Percentiles rank a stretch among this genome's conserved stretches.
Evolutionary conservation across 2,113 vertebrate genomes (phyloP).

Genomic region (Mesocricetus auratus): DNA sequence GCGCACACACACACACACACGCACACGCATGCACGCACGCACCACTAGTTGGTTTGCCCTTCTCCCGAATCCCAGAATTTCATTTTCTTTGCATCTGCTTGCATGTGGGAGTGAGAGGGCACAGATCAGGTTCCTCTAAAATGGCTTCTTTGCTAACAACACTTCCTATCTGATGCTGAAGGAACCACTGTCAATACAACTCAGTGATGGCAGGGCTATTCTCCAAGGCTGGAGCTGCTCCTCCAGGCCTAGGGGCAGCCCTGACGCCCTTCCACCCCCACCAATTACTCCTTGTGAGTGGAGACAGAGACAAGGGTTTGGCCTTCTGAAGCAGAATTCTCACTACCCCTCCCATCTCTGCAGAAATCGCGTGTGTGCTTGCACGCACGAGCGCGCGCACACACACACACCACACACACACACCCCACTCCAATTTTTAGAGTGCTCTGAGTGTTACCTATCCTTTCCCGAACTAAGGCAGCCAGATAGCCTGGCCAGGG

Average conservation of each 20-base stretch:
- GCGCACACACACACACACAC: background rate
- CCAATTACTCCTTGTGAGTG: background rate
- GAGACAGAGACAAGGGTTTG: background rate
- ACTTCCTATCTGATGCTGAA: constrained; percentile 70
- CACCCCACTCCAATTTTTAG: background rate
- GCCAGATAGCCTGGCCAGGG: constrained; percentile 71
- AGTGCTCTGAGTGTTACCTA: constrained; percentile 68
- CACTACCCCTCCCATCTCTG: background rate
- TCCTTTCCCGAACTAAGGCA: constrained; percentile 78
- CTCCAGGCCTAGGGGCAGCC: constrained; percentile 12
- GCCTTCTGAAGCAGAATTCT: constrained; percentile 21
- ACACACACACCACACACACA: background rate
- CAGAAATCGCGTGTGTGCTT: too few relatives aligned
- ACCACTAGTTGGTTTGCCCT: background rate
- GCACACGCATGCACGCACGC: background rate
- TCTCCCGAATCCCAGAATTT: background rate
- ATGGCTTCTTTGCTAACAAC: constrained; percentile 66
- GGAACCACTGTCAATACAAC: constrained; percentile 68
- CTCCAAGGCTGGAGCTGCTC: constrained; percentile 51
- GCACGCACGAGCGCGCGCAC: background rate
- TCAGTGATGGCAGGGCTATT: constrained; percentile 49
- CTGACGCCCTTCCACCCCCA: background rate
- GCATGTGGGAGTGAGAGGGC: background rate
- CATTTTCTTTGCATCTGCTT: background rate
- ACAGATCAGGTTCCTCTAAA: constrained; percentile 33